Base-by-base conservation (phyloP, 2,113 vertebrate genomes). In the Stegastes partitus region DNA sequence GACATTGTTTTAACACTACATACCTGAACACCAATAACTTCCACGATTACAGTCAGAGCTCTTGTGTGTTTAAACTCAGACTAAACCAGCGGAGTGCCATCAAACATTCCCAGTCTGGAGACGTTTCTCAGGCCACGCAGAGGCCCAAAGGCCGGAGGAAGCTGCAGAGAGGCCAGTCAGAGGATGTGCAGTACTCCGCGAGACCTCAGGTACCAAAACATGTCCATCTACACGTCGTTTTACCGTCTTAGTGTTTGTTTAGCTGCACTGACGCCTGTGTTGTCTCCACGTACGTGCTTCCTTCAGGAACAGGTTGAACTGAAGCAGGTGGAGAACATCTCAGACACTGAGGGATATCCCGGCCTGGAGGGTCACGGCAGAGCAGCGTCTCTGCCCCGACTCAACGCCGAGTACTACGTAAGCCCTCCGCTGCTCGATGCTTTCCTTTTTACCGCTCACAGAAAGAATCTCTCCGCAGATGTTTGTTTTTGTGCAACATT, bases 391-490 rank as follows among this genome's bases (percentile, higher is more conserved):
- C 97, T 99, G 95, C 98, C 98, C 0, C 94, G 97, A 47, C 95
- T 99, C 72, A 98, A 97, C 0, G 96, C 97, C 0, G 97, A 98
- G 90, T 96, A 96, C 66, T 97, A 98, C 91, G 98, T 99, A 95
- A 96, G 91, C 51, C 54, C 82, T 18, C 8, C 56, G 8, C 8
- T 47, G 21, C 57, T 69, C 68, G 7, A 6, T 11, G 25, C 34
- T 23, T 77, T 12, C 45, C 25, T 22, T 42, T 66, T 66, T 49
- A 34, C 4, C 23, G 16, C 51, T 55, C 22, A 28, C 42, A 34
- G 34, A 49, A 31, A 59, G 21, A 0, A 57, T 45, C 15, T 62
- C n/a, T 39, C 42, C 12, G 42, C 66, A 37, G 9, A 5, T 58
- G 25, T 47, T 63, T n/a, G n/a, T 55, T 37, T 16, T 22, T 44